Evolutionary conservation across 2,888 invertebrate genomes (phyloP).

Genomic region (Tachina fera): DNA sequence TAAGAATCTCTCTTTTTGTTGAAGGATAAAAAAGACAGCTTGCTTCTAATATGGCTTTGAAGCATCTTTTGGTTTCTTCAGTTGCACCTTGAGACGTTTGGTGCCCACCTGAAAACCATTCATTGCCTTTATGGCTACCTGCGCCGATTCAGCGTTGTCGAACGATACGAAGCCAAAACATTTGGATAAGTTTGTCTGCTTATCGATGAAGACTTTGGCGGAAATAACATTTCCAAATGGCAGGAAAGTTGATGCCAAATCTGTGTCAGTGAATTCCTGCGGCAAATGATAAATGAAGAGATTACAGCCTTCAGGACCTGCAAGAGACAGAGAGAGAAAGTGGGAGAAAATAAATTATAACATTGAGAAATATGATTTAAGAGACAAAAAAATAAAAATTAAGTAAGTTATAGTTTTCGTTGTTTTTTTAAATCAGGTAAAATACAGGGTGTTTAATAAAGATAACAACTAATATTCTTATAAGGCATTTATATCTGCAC

Average conservation of each 20-base stretch:
- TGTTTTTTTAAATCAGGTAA: no score
- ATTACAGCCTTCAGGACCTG: slow-evolving; percentile 98
- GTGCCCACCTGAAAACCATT: slow-evolving; percentile 99
- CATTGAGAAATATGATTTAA: background rate
- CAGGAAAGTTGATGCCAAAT: slow-evolving; percentile 97
- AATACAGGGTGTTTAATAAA: background rate
- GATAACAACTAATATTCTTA: background rate
- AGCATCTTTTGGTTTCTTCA: slow-evolving; percentile 96
- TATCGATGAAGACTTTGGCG: slow-evolving; percentile 99
- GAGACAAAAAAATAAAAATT: background rate
- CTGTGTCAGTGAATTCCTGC: slow-evolving; percentile 98
- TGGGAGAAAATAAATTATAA: background rate
- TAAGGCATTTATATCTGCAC: no score
- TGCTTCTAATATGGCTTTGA: slow-evolving; percentile 93
- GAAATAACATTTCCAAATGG: slow-evolving; percentile 99
- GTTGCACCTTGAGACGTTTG: slow-evolving; percentile 98
- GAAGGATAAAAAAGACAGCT: background rate
- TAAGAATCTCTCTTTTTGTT: background rate
- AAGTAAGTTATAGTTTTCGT: background rate
- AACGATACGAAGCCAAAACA: slow-evolving; percentile 99
- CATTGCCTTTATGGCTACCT: slow-evolving; percentile 98
- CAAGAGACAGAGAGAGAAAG: slow-evolving; percentile 33
- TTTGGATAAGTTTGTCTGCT: slow-evolving; percentile 99
- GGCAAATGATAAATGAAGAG: slow-evolving; percentile 99
- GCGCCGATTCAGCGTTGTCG: slow-evolving; percentile 96